Base-by-base conservation (phyloP, 53 echinoderm and acorn worm species). In the Crossaster papposus region DNA sequence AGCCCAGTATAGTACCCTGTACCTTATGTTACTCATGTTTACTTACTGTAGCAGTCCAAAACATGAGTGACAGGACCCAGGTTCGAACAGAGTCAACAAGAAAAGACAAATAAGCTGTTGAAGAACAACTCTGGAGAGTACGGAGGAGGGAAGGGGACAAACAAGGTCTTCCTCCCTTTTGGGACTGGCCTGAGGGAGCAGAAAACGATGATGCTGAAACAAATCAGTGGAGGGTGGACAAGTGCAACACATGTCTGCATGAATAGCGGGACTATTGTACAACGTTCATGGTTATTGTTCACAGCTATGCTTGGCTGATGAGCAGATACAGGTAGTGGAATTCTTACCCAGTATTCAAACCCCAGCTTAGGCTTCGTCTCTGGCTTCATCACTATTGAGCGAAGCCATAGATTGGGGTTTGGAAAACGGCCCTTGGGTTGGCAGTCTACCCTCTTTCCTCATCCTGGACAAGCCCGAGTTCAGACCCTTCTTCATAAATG, bases 51-150 rank as follows among this genome's bases (percentile, higher is more conserved):
- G 58, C 81, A 81, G 52, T 33, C 15, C 30, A 54, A 54, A 51
- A 3, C 54, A 80, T 80, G 80, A 80, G 80, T 80, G 80, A 80
- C 80, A 80, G 80, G 55, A 55, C 23, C 31, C 23, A 52, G 79
- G 29, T n/a, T n/a, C 30, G 51, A 2, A 5, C 24, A 50, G 15
- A 36, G 15, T 22, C 28, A 54, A 79, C n/a, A 79, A 51, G 15
- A 79, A 30, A 79, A 51, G 35, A 26, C 51, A 51, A n/a, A 20
- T 50, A 28, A 68, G 68, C 68, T 68, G 28, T 23, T 68, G 22
- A 4, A 68, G 68, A n/a, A 24, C 0, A 23, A 26, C 68, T 26
- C 68, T 28, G 28, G 68, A 68, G 28, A 68, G 17, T 68, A 23
- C 28, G 17, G 28, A 26, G 68, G 68, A 68, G 28, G 2, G 15